A percentile compares a stretch with the other conserved stretches of the same genome.
phyloP scores from a whole-genome alignment of 2,797 vertebrate species.

The Enteromius paludinosus region DNA sequence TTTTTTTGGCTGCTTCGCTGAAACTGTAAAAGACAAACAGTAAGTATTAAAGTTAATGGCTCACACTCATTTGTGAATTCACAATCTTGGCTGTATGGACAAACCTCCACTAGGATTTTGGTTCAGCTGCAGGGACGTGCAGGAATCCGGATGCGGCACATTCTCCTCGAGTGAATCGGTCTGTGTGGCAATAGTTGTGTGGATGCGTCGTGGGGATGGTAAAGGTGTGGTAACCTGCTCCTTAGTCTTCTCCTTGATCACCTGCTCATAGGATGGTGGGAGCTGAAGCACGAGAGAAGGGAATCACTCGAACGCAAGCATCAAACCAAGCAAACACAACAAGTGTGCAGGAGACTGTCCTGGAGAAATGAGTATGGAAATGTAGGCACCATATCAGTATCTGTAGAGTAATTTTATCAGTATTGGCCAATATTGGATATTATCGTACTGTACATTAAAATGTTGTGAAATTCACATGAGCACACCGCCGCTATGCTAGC shows the following conservation, averaged over 20 bases:
- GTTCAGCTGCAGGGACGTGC: conserved; percentile 29
- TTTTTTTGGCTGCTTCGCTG: conserved; percentile 24
- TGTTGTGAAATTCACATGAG: not conserved
- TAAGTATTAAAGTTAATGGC: not conserved
- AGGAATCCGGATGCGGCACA: conserved; percentile 58
- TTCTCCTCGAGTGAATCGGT: conserved; percentile 81
- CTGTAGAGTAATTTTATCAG: not conserved
- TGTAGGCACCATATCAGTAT: not conserved
- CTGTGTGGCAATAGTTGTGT: conserved; percentile 87
- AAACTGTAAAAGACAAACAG: not conserved
- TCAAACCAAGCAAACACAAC: conserved; percentile 16
- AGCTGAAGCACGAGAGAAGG: conserved; percentile 78
- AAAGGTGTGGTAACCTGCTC: conserved; percentile 80
- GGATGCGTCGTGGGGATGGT: conserved; percentile 77
- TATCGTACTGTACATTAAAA: not conserved
- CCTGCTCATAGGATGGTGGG: conserved; percentile 94
- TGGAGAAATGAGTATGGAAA: not conserved
- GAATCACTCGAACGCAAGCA: conserved; percentile 50
- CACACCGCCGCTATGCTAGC: not conserved
- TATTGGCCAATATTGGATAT: not conserved
- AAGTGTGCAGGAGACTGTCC: not conserved
- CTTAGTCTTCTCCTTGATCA: conserved; percentile 92
- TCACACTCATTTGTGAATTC: not conserved
- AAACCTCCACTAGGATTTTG: conserved; percentile 22
- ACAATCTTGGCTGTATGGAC: conserved; percentile 57